Percentiles rank a stretch among this genome's conserved stretches.
Evolutionary conservation across 1,140 invertebrate genomes (phyloP).

Genomic region (Calliopsis andreniformis): DNA sequence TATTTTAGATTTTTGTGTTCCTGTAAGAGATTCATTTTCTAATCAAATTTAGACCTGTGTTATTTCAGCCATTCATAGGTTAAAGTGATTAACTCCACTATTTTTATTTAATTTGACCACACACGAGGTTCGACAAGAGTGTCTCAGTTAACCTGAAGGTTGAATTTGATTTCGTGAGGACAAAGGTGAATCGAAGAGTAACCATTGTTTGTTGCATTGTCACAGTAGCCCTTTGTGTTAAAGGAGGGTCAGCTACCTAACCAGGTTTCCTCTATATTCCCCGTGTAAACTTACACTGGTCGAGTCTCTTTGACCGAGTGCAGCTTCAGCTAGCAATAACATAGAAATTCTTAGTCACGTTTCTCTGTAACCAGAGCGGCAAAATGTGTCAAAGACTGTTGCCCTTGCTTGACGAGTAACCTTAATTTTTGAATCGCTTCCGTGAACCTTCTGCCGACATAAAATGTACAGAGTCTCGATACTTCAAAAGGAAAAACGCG

Average conservation of each 20-base stretch:
- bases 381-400: not conserved
- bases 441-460: no score
- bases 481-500: no score
- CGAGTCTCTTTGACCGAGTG: not conserved
- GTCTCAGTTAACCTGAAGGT: not conserved
- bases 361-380: conserved; percentile 6
- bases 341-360: conserved; percentile 17
- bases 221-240: not conserved
- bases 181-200: conserved; percentile 5
- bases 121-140: not conserved
- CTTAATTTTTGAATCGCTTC: not conserved
- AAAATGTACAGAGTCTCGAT: not conserved
- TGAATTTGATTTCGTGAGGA: not conserved
- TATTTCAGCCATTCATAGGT: no score
- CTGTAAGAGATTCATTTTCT: no score
- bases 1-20: no score
- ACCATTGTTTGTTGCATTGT: conserved; percentile 11
- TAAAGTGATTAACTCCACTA: no score
- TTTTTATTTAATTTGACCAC: not conserved
- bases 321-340: conserved; percentile 1
- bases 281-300: conserved; percentile 19
- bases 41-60: no score
- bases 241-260: not conserved
- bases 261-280: conserved; percentile 9
- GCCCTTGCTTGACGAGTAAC: not conserved